Evolutionary conservation across 2,113 vertebrate species (phyloP).

Genomic region (Rhombomys opimus): DNA sequence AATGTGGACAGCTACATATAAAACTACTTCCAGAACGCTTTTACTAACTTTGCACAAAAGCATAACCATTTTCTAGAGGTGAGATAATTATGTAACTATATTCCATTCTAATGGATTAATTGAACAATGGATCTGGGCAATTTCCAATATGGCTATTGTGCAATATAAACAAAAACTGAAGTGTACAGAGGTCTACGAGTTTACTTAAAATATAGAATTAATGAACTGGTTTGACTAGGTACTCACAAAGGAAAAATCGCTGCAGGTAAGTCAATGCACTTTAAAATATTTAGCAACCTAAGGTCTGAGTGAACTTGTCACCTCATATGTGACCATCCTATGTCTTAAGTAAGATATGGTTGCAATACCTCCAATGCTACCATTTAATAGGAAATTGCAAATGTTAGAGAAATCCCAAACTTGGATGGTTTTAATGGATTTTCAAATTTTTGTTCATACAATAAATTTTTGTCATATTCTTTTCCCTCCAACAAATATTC

Average conservation of each 20-base stretch:
- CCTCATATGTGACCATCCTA: neutral
- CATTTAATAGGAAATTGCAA: neutral
- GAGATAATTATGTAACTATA: conserved; percentile 7
- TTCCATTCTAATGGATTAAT: conserved; percentile 23
- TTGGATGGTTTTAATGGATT: neutral
- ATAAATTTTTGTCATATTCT: neutral
- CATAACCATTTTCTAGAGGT: neutral
- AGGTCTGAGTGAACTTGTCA: conserved; percentile 1
- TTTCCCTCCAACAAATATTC: neutral
- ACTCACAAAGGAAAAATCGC: conserved; percentile 36
- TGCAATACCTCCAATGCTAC: neutral
- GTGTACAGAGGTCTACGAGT: conserved; percentile 14
- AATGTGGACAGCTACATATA: neutral
- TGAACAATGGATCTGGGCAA: conserved; percentile 34
- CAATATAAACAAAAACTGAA: conserved; percentile 68
- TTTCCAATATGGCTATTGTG: conserved; percentile 53
- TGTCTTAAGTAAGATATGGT: neutral
- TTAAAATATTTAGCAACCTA: conserved; percentile 30
- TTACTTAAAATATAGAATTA: conserved; percentile 37
- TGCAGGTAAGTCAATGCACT: neutral
- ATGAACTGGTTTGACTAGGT: conserved; percentile 67
- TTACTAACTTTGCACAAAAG: neutral
- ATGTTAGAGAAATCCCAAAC: neutral
- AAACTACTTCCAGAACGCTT: neutral
- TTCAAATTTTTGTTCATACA: neutral